Evolutionary conservation across 1,140 invertebrate species (phyloP).

Genomic region (Oreohelix idahoensis): DNA sequence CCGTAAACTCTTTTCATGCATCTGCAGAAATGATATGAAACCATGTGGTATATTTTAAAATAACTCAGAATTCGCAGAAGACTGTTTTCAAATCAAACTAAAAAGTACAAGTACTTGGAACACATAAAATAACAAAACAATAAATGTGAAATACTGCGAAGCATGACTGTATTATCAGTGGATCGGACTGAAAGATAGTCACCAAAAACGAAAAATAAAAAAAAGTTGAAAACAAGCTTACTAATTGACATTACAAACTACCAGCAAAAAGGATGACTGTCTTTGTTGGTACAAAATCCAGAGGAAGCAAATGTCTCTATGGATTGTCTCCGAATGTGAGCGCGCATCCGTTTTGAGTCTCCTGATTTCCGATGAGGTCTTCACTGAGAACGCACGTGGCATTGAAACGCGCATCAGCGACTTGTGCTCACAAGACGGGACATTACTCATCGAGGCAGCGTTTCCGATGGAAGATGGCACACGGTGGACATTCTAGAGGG

Average conservation of each 20-base stretch:
- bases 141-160: no score
- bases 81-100: no score
- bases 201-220: no score
- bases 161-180: no score
- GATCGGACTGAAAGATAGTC: no score
- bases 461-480: constrained; percentile 13
- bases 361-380: background rate
- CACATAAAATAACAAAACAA: no score
- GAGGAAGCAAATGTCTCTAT: background rate
- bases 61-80: no score
- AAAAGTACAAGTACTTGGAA: no score
- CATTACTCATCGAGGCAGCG: background rate
- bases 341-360: constrained; percentile 9
- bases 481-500: background rate
- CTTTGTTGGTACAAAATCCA: constrained; percentile 8
- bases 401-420: background rate
- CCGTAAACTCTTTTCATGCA: no score
- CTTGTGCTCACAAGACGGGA: background rate
- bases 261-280: background rate
- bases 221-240: background rate
- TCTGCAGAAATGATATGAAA: no score
- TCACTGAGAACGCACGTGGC: background rate
- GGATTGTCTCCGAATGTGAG: background rate
- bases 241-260: background rate
- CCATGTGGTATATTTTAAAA: no score